Evolutionary conservation across 2,888 invertebrate species (phyloP).

Genomic region (Pimpla rufipes): DNA sequence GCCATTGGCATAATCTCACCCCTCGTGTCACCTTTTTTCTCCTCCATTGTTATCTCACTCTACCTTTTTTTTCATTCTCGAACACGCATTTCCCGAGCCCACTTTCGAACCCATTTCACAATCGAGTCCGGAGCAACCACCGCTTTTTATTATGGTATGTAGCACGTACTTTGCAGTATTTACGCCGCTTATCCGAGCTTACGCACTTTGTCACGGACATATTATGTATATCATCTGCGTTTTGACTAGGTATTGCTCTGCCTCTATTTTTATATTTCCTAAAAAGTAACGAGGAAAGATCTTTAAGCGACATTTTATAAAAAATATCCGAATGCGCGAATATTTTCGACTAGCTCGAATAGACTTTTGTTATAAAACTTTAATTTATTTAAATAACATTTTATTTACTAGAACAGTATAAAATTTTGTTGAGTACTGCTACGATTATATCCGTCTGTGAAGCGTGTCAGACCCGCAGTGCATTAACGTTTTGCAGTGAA

Average conservation of each 20-base stretch:
- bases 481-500: neutral
- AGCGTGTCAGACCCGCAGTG: neutral
- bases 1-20: slow-evolving; percentile 34
- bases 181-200: slow-evolving; percentile 61
- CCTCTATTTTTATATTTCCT: neutral
- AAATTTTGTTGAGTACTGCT: too few relatives aligned
- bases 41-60: slow-evolving; percentile 38
- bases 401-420: too few relatives aligned
- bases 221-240: slow-evolving; percentile 31
- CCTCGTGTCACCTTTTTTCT: slow-evolving; percentile 19
- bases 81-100: slow-evolving; percentile 29
- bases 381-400: too few relatives aligned
- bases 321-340: too few relatives aligned
- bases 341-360: too few relatives aligned
- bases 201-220: slow-evolving; percentile 58
- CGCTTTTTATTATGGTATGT: slow-evolving; percentile 24
- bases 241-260: neutral
- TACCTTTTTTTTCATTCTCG: slow-evolving; percentile 41
- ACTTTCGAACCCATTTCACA: slow-evolving; percentile 38
- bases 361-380: too few relatives aligned
- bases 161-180: slow-evolving; percentile 21
- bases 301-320: too few relatives aligned
- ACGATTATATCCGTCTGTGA: too few relatives aligned
- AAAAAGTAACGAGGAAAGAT: too few relatives aligned
- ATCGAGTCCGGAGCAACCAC: slow-evolving; percentile 23